phyloP scores from a whole-genome alignment of 92 coral and sea anemone species.

The Zoanthus sociatus region DNA sequence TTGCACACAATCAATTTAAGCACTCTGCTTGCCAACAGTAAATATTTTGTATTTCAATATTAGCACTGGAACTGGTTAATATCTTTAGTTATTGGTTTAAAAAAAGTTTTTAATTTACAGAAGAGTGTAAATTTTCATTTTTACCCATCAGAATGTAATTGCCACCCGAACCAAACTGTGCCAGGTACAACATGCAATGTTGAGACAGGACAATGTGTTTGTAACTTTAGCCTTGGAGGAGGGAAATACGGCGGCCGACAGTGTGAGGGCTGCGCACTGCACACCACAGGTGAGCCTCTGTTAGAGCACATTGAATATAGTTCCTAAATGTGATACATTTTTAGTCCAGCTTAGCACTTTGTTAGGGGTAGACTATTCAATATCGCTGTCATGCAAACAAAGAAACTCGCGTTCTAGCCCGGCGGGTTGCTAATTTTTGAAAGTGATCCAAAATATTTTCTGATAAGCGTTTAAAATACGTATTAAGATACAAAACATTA shows the following conservation, averaged over 20 bases:
- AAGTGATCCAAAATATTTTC: no score
- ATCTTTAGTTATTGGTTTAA: not conserved
- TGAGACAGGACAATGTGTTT: conserved; percentile 83
- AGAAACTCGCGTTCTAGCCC: no score
- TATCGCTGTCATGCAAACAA: no score
- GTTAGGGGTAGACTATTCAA: not conserved
- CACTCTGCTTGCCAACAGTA: no score
- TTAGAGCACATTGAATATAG: not conserved
- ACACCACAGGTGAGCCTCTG: conserved; percentile 80
- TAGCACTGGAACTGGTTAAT: no score
- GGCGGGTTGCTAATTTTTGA: no score
- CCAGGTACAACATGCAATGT: conserved; percentile 77
- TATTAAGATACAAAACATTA: no score
- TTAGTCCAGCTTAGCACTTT: not conserved
- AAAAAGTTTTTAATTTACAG: not conserved
- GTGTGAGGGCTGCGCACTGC: conserved; percentile 80
- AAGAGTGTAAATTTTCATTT: not conserved
- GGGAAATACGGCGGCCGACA: conserved; percentile 91
- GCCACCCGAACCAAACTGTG: conserved; percentile 77
- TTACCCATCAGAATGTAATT: conserved; percentile 78
- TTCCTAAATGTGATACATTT: not conserved
- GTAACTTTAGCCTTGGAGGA: conserved; percentile 77
- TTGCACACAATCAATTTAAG: no score
- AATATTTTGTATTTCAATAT: no score
- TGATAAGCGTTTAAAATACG: no score